A percentile compares a stretch with the other conserved stretches of the same genome.
Evolutionary conservation across 2,113 vertebrate genomes (phyloP).

Genomic region (Sylvietta virens): DNA sequence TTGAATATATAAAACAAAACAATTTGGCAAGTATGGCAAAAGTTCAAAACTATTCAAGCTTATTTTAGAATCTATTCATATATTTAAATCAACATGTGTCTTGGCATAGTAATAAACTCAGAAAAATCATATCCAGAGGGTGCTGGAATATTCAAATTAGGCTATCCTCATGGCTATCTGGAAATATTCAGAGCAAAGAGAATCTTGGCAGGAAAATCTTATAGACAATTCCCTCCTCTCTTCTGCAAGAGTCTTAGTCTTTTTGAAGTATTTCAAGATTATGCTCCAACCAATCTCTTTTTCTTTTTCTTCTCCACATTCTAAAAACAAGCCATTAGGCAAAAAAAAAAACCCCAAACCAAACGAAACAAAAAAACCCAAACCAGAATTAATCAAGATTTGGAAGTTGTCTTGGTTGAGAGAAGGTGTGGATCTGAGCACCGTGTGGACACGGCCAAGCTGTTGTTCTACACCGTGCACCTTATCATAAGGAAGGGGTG

Average conservation of each 20-base stretch:
- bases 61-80: background rate
- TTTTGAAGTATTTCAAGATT: background rate
- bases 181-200: background rate
- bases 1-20: background rate
- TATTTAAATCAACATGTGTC: background rate
- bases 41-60: background rate
- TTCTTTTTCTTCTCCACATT: background rate
- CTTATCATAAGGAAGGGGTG: background rate
- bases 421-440: background rate
- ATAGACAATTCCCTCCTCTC: accelerated
- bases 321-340: accelerated
- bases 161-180: background rate
- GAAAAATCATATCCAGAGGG: background rate
- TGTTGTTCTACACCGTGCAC: background rate
- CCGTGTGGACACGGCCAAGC: too few relatives aligned
- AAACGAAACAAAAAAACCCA: background rate
- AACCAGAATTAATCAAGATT: background rate
- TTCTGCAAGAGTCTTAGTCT: background rate
- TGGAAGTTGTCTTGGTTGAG: background rate
- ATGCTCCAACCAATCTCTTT: accelerated
- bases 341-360: background rate
- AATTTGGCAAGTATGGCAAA: background rate
- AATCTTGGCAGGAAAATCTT: background rate
- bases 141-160: background rate
- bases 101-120: background rate